Evolutionary conservation across 2,113 vertebrate species (phyloP), one percentile per base, ranked within the genome.

Genomic region (Tachysurus vachellii): DNA sequence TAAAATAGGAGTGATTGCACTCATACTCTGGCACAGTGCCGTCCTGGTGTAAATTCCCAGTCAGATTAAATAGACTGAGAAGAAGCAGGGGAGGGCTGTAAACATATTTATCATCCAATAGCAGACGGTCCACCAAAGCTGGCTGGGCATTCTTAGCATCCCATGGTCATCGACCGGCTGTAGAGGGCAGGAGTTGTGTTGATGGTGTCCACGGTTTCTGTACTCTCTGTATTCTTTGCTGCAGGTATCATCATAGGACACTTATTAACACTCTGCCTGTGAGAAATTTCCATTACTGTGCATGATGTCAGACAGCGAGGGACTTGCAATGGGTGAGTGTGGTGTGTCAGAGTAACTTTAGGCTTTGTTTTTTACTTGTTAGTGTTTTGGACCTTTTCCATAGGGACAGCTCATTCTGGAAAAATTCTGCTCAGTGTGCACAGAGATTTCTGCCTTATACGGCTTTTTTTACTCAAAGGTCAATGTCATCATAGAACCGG

Each of bases 21-120:
- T 87, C 75, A 57, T 70, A 70, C 75, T 75, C 77, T 53, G 81
- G 68, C 82, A 85, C 26, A 26, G 57, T 61, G 87, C 36, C 87
- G 81, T 70, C 73, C 66, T 87, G 50, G 84, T 81, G 86, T 84
- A 86, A 77, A 75, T 53, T 82, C 44, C 77, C 62, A 66, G 81
- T 88, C 82, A 84, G 85, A 86, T 90, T 87, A 85, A 88, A 90
- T 88, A 42, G 82, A 86, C 64, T 80, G 53, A 87, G 84, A 80
- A 59, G 44, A n/a, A 66, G 66, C 70, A 75, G 73, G 94, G 95
- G 95, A 95, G 95, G 95, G 94, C 93, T 95, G 94, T 93, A 95
- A 96, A 96, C 94, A 96, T 95, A 97, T 97, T 97, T 98, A 99
- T 96, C 95, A 92, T 95, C 98, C 98, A 99, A 99, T 99, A 93